Base-by-base conservation (phyloP, 1,140 invertebrate genomes). In the Brachionus paranguensis region DNA sequence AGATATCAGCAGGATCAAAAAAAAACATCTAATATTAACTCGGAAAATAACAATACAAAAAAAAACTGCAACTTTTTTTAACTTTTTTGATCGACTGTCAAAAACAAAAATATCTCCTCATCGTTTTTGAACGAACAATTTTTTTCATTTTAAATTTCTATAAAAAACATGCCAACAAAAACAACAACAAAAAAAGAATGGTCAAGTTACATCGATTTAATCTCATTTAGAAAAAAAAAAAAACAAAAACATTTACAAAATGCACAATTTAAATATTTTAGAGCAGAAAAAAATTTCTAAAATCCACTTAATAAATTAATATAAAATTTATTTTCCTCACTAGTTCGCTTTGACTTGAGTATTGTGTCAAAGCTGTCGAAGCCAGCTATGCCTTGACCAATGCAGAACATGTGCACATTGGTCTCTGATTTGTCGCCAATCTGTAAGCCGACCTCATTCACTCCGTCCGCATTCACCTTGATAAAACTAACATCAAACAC, bases 401-500 rank as follows among this genome's bases (percentile, higher is more conserved):
- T n/a, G n/a, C 33, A 41, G n/a, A 72, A 43, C 41, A 45, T 43
- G 37, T 72, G 68, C 33, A 43, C 68, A 41, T 20, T 20, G n/a
- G 0, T 45, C 17, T 37, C 17, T 17, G 17, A 7, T 3, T 43
- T 43, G 17, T 72, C 37, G 2, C 0, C 27, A 68, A 43, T 11
- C 20, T 72, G 14, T 20, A 68, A 20, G 1, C 65, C 33, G 1
- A 68, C 65, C 11, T 68, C 65, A 12, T 68, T 14, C 65, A 68
- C 14, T 5, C 12, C 7, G 10, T 72, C 17, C 8, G 33, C 17
- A 43, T 43, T 10, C n/a, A 20, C 17, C 33, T 43, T 72, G 11
- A 72, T 41, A 43, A 72, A 72, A 45, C 43, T 72, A 41, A 72
- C 68, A 72, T 17, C n/a, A 72, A 72, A 72, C 7, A 72, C 68